A percentile compares a stretch with the other conserved stretches of the same genome.
phyloP scores from a whole-genome alignment of 64 coral and sea anemone genomes.

The Acropora tenuis region DNA sequence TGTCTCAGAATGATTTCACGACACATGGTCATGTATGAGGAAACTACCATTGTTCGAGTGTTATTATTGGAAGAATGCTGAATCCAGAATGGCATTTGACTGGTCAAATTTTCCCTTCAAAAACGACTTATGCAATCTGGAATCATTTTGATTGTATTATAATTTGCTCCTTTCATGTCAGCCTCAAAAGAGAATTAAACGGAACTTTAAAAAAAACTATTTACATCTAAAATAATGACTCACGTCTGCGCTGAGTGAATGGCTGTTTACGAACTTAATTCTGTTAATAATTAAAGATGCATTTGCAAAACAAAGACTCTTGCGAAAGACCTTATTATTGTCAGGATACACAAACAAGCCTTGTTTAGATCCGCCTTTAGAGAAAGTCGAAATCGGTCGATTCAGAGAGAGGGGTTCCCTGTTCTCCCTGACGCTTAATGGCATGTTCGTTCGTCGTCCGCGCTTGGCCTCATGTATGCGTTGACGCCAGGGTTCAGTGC shows the following conservation, averaged over 20 bases:
- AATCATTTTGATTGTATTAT: no score
- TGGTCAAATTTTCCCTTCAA: neutral
- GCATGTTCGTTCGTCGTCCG: neutral
- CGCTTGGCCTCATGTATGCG: neutral
- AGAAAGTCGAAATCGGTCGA: neutral
- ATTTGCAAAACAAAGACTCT: conserved; percentile 39
- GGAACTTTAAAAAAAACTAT: neutral
- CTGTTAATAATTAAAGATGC: conserved; percentile 19
- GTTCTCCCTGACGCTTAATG: neutral
- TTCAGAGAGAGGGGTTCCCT: neutral
- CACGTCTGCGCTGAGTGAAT: neutral
- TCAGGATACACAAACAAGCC: conserved; percentile 25
- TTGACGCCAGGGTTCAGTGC: neutral
- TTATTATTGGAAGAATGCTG: neutral
- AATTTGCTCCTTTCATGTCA: neutral
- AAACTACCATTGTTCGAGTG: neutral
- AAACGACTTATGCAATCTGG: neutral
- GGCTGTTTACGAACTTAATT: neutral
- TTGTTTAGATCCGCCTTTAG: neutral
- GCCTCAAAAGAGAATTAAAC: neutral
- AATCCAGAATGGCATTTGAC: neutral
- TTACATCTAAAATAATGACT: neutral
- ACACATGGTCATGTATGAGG: neutral
- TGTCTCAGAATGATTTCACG: neutral
- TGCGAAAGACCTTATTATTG: conserved; percentile 25